Conservation (phyloP, 2,888 invertebrate species). For the Amphipyra berbera region DNA sequence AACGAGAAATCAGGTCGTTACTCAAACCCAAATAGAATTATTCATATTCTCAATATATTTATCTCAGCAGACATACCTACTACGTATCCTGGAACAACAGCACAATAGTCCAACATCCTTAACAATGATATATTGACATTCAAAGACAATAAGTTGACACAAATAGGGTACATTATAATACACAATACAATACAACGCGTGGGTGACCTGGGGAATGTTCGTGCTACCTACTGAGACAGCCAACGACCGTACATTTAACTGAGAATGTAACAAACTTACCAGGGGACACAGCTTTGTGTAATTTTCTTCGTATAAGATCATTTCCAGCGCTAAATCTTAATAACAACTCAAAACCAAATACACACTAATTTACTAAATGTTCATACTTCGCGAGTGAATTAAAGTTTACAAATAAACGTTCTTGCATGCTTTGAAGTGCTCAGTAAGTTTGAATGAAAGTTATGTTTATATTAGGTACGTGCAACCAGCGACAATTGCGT, state of each 20-base stretch:
- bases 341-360: slow-evolving; percentile 19
- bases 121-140: slow-evolving; percentile 65
- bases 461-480: slow-evolving; percentile 3
- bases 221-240: slow-evolving; percentile 49
- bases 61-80: slow-evolving; percentile 45
- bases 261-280: slow-evolving; percentile 37
- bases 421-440: slow-evolving; percentile 3
- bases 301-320: slow-evolving; percentile 37
- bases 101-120: slow-evolving; percentile 61
- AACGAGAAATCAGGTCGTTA: slow-evolving; percentile 43
- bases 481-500: background rate
- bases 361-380: slow-evolving; percentile 2
- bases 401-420: slow-evolving; percentile 14
- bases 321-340: slow-evolving; percentile 16
- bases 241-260: slow-evolving; percentile 42
- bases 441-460: slow-evolving; percentile 12
- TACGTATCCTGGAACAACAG: slow-evolving; percentile 48
- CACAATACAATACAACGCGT: slow-evolving; percentile 64
- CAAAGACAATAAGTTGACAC: slow-evolving; percentile 74
- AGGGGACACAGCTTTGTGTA: slow-evolving; percentile 33
- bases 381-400: background rate
- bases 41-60: slow-evolving; percentile 51
- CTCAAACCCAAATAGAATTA: slow-evolving; percentile 50
- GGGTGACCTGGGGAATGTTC: slow-evolving; percentile 57
- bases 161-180: slow-evolving; percentile 68